Evolutionary conservation across 2,797 vertebrate species (phyloP).

Genomic region (Apogon talboti): DNA sequence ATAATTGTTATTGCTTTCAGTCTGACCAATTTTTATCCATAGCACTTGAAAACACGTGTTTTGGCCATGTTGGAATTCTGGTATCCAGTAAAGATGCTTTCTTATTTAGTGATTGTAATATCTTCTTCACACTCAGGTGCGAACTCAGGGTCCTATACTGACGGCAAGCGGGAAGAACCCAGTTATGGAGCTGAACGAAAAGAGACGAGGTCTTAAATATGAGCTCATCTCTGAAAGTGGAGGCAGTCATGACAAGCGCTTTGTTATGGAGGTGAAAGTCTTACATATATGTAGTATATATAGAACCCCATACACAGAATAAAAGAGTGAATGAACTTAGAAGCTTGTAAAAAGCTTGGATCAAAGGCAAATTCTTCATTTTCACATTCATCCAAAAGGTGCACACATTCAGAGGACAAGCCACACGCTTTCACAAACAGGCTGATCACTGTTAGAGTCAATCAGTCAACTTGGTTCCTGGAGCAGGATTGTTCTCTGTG

Average conservation of each 20-base stretch:
- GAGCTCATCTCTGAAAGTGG: constrained; percentile 98
- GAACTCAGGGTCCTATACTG: constrained; percentile 99
- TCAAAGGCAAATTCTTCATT: background rate
- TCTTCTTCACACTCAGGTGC: constrained; percentile 82
- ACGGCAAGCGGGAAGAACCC: constrained; percentile 99
- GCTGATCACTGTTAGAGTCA: constrained; percentile 47
- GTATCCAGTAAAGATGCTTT: constrained; percentile 1
- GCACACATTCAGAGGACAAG: constrained; percentile 5
- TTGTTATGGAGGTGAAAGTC: constrained; percentile 94
- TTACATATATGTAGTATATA: background rate
- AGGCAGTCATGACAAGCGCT: constrained; percentile 98
- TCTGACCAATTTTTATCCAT: background rate
- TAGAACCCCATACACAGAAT: background rate
- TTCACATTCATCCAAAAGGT: background rate
- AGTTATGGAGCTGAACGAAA: constrained; percentile 99
- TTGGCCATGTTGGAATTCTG: no score
- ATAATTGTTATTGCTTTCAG: background rate
- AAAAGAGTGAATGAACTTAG: background rate
- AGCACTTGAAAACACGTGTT: no score
- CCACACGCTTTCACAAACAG: constrained; percentile 26
- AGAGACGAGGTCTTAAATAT: constrained; percentile 96
- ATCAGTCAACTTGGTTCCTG: constrained; percentile 64
- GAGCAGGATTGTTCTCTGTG: constrained; percentile 56
- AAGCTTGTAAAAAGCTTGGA: background rate
- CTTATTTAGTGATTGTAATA: background rate